These are phyloP conservation scores for Papilio polyxenes DNA, from an alignment of 1,140 invertebrate species.

Conservation along the genomic window DNA sequence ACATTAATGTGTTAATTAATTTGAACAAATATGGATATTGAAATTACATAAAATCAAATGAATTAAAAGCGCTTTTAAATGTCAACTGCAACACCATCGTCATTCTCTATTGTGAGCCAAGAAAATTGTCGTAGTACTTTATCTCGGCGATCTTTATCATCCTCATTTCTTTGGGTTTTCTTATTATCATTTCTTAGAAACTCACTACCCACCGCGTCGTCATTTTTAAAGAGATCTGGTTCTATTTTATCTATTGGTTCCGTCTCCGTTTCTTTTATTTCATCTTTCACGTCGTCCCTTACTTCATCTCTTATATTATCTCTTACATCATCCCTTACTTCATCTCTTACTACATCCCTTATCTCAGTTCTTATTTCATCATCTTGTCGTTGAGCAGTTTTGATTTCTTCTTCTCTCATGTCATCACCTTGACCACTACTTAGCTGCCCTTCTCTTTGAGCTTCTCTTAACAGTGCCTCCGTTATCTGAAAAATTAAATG, in stretches of 20 bases:
- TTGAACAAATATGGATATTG: not conserved
- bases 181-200: not conserved
- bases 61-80: not conserved
- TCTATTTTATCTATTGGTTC: not conserved
- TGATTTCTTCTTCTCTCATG: constrained; percentile 16
- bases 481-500: constrained; percentile 19
- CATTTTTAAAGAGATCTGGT: not conserved
- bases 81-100: not conserved
- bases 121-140: constrained; percentile 7
- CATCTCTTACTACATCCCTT: not conserved
- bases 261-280: not conserved
- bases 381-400: not conserved
- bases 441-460: constrained; percentile 28
- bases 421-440: constrained; percentile 16
- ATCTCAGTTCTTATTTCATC: constrained; percentile 8
- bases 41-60: not conserved
- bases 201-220: not conserved
- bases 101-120: constrained; percentile 3
- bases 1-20: not conserved
- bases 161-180: not conserved
- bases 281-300: not conserved
- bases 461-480: constrained; percentile 18
- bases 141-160: constrained; percentile 12
- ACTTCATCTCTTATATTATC: not conserved
- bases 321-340: not conserved